Base-by-base conservation (phyloP, 2,888 invertebrate species). In the Platynereis dumerilii region DNA sequence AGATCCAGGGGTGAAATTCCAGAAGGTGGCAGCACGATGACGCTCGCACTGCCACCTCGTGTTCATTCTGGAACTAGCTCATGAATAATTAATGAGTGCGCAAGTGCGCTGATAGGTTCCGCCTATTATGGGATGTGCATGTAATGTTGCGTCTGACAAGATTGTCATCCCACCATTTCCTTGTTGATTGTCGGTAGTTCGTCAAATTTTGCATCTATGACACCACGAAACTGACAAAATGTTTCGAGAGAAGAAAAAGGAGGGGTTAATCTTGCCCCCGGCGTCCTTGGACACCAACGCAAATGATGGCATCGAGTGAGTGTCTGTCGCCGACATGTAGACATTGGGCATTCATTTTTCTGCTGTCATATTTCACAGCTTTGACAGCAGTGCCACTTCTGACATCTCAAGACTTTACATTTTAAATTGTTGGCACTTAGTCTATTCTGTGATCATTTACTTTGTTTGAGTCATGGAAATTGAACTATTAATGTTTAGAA, bases 61-160 rank as follows among this genome's bases (percentile, higher is more conserved):
- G 48, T 20, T 48, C 7, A 48, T 48, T n/a, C 48, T n/a, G 42
- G 29, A 27, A 56, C 28, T 44, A 55, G 20, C 62, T 62, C 62
- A 62, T 62, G 62, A 62, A 62, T 62, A 62, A 44, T 61, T 62
- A 57, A 62, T 62, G 12, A 45, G 44, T 34, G 56, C 56, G 57
- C 62, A 57, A 44, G 45, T 56, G 57, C 45, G 27, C 44, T 62
- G 57, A 27, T 29, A 15, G 56, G 42, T 62, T 62, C 62, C 62
- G 56, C 24, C 45, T 62, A 62, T 62, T 62, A 62, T 62, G 62
- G 62, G 62, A 62, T 62, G 62, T 42, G 44, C 39, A 39, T 34
- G 34, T n/a, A 54, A 29, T 61, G 48, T 48, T 48, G n/a, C 22
- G 34, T 34, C 34, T 34, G 34, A 34, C 34, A 34, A 12, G 12